phyloP scores from a whole-genome alignment of 37 sponge, comb jelly and placozoan species.

The Sycon ciliatum region DNA sequence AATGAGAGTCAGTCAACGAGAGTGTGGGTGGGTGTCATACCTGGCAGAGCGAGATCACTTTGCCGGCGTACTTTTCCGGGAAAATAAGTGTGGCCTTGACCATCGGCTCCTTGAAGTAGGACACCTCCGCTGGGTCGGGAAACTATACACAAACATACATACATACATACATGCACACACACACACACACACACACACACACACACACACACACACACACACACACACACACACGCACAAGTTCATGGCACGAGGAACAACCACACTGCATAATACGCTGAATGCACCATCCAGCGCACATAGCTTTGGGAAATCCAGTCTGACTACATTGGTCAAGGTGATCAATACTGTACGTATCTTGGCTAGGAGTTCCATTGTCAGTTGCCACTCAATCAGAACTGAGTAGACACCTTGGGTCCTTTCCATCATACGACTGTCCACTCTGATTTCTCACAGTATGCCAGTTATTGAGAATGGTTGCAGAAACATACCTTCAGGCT shows the following conservation, averaged over 20 bases:
- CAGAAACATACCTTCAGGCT: too few relatives aligned
- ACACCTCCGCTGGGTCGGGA: conserved; percentile 32
- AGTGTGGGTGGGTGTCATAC: conserved; percentile 14
- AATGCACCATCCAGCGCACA: too few relatives aligned
- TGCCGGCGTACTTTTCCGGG: conserved; percentile 66
- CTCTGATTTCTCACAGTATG: too few relatives aligned
- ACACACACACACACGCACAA: not conserved
- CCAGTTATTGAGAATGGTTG: too few relatives aligned
- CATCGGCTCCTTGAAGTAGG: conserved; percentile 59
- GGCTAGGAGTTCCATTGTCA: too few relatives aligned
- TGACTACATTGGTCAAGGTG: too few relatives aligned
- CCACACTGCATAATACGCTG: too few relatives aligned
- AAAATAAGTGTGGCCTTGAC: conserved; percentile 62
- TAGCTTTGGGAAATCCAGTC: too few relatives aligned
- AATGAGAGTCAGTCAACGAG: not conserved
- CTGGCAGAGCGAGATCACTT: conserved; percentile 54
- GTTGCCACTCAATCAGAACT: too few relatives aligned
- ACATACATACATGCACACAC: not conserved
- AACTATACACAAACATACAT: conserved; percentile 29
- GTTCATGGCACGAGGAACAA: not conserved
- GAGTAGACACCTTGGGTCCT: too few relatives aligned
- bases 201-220: conserved; percentile 1
- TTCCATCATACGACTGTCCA: too few relatives aligned
- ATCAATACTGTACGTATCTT: too few relatives aligned
- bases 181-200: conserved; percentile 5